Evolutionary conservation across 2,888 invertebrate genomes (phyloP), one percentile per base, ranked within the genome.

Genomic region (Copidosoma aretas): DNA sequence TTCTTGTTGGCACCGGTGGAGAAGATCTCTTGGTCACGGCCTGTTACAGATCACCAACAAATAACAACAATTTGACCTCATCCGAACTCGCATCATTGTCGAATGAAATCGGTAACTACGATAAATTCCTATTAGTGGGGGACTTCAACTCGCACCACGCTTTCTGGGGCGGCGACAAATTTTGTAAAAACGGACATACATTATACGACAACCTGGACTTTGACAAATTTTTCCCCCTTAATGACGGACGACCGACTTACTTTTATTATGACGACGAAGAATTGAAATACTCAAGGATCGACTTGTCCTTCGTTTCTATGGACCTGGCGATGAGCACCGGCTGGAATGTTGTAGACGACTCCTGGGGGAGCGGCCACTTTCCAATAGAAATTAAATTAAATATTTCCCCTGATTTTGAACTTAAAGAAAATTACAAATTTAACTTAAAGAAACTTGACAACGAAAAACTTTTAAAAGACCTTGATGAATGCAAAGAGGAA

Each of bases 101-200:
- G 1, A 14, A 58, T 15, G 10, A n/a, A 41, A 24, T 62, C 25
- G 43, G 19, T 14, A 49, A 57, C 15, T 12, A 49, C 15, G 8
- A 57, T 1, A 25, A 19, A 4, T 62, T 61, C 56, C 21, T 67
- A 19, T 10, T 67, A 15, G 14, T 39, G 2, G 67, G 52, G 1
- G 67, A 67, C 39, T 67, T 58, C 22, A 61, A 67, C 21, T 41
- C 63, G 4, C 67, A 63, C 51, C 62, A 59, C 24, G 19, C 12
- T 10, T n/a, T 62, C 3, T 67, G 63, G 58, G 67, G 67, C 14
- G 57, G 57, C 41, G n/a, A 52, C 15, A 59, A 41, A n/a, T 25
- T 10, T 24, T 67, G 67, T 21, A 2, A 15, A 2, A 62, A 67
- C 46, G 67, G 62, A 5, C 25, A 15, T 3, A 25, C 22, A 15